These are phyloP conservation scores for Oryzias celebensis DNA, from an alignment of 2,113 vertebrate genomes.

Conservation along the genomic window DNA sequence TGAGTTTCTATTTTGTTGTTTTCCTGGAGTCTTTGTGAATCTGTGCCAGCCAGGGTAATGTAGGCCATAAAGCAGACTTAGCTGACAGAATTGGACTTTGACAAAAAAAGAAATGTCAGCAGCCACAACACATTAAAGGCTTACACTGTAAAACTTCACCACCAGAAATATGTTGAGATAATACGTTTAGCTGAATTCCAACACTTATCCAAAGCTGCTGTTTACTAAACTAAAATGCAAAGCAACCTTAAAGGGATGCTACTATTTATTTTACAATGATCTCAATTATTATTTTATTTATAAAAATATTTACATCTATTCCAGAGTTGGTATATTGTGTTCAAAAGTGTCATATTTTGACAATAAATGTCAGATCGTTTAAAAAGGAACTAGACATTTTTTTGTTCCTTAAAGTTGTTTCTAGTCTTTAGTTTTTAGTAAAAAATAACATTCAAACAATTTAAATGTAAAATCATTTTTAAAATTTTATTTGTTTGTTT, in stretches of 20 bases:
- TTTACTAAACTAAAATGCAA: not conserved
- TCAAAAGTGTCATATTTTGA: too few species aligned
- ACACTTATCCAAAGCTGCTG: too few species aligned
- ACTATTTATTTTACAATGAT: constrained; percentile 19
- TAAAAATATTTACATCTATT: constrained; percentile 1
- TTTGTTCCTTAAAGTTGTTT: too few species aligned
- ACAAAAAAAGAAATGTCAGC: constrained; percentile 30
- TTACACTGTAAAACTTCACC: constrained; percentile 13
- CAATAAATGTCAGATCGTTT: too few species aligned
- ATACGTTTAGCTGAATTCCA: too few species aligned
- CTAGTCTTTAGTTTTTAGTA: too few species aligned
- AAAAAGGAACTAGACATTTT: too few species aligned
- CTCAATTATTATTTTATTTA: not conserved
- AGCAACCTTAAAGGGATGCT: accelerated
- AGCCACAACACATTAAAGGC: constrained; percentile 22
- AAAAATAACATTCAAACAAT: too few species aligned
- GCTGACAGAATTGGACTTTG: constrained; percentile 6
- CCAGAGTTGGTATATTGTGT: not conserved
- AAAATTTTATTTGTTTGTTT: too few species aligned
- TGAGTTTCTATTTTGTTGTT: not conserved
- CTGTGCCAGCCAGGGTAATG: constrained; percentile 13
- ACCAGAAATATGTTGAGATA: too few species aligned
- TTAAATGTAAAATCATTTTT: too few species aligned
- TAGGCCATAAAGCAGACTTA: constrained; percentile 19
- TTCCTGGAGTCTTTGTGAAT: constrained; percentile 6